Percentiles rank a stretch among this genome's conserved stretches.
Evolutionary conservation across 2,888 invertebrate genomes (phyloP).

Genomic region (Ectemnius cavifrons): DNA sequence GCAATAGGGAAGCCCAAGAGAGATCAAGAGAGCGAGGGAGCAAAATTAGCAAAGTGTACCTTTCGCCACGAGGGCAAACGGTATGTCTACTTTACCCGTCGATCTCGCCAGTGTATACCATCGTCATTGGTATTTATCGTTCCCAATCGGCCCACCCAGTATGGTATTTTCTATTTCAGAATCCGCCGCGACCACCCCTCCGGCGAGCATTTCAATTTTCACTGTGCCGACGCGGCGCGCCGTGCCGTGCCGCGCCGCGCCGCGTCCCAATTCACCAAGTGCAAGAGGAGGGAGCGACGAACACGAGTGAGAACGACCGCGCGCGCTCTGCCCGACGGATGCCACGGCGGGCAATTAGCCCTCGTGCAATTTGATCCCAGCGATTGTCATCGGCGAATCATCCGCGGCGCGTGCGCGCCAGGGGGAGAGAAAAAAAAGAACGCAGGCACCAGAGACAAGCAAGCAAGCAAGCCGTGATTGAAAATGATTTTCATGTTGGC

Average conservation of each 20-base stretch:
- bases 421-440: no score
- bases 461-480: conserved; percentile 28
- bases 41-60: neutral
- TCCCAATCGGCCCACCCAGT: conserved; percentile 46
- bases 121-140: conserved; percentile 46
- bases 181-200: conserved; percentile 50
- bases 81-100: conserved; percentile 10
- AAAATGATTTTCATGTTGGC: conserved; percentile 55
- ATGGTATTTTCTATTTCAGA: conserved; percentile 58
- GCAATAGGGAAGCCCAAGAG: neutral
- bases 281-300: no score
- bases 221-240: conserved; percentile 19
- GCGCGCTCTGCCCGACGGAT: conserved; percentile 30
- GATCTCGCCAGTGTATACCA: conserved; percentile 33
- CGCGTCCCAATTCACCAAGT: conserved; percentile 61
- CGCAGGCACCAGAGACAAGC: conserved; percentile 47
- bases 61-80: conserved; percentile 12
- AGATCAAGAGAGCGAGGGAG: neutral
- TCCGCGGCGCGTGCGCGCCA: conserved; percentile 6
- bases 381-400: conserved; percentile 71
- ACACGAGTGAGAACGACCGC: conserved; percentile 1
- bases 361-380: conserved; percentile 72
- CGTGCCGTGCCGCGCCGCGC: conserved; percentile 24
- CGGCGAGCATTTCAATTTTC: conserved; percentile 67
- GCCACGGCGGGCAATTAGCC: conserved; percentile 72